Conservation (phyloP, 2,888 invertebrate genomes). For the Hartigia nigra region DNA sequence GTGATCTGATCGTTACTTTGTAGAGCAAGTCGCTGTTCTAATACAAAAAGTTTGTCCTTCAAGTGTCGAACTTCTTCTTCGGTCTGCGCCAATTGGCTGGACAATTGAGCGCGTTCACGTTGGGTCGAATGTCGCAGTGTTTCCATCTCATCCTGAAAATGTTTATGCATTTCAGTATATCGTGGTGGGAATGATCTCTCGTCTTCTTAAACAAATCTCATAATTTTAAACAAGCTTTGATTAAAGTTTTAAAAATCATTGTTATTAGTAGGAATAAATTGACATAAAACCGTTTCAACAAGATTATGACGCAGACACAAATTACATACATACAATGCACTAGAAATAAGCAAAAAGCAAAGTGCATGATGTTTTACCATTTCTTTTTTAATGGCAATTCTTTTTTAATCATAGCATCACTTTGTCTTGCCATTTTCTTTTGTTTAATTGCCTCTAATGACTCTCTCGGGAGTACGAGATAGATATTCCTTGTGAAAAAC, state of each 20-base stretch:
- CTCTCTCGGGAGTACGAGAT: neutral
- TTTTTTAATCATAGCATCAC: neutral
- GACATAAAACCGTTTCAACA: neutral
- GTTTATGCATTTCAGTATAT: neutral
- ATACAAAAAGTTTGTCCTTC: conserved; percentile 72
- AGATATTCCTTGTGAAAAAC: neutral
- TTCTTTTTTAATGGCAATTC: neutral
- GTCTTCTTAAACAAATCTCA: neutral
- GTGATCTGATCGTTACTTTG: conserved; percentile 65
- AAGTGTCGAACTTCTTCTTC: conserved; percentile 82
- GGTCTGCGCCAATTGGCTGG: conserved; percentile 77
- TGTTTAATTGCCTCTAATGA: conserved; percentile 22
- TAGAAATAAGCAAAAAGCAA: conserved; percentile 19
- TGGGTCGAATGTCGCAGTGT: conserved; percentile 79
- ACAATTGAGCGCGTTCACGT: conserved; percentile 76
- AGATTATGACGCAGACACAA: neutral
- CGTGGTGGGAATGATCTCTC: neutral
- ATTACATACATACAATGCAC: neutral
- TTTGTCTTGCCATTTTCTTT: conserved; percentile 26
- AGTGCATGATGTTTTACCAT: conserved; percentile 28
- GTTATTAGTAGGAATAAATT: neutral
- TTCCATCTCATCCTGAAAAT: conserved; percentile 81
- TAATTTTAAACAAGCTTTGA: neutral
- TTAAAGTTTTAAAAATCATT: neutral
- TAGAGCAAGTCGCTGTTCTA: conserved; percentile 60